phyloP scores from a whole-genome alignment of 2,797 vertebrate species.

The Neoniphon sammara region DNA sequence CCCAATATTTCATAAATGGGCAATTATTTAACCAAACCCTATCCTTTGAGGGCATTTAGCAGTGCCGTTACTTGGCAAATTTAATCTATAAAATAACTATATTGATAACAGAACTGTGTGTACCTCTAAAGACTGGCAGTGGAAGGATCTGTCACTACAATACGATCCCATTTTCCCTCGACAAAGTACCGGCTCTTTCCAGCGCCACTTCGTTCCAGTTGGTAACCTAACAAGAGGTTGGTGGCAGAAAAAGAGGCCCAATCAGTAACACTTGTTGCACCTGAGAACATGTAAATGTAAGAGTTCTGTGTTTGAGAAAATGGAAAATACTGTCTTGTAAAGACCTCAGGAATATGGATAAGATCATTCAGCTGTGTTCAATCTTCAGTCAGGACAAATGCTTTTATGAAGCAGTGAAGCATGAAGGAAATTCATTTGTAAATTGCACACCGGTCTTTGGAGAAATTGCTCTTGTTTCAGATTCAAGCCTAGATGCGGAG shows the following conservation, averaged over 20 bases:
- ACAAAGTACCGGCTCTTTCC: conserved; percentile 62
- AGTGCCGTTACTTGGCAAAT: neutral
- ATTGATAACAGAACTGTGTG: conserved; percentile 37
- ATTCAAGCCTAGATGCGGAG: conserved; percentile 60
- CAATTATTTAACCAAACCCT: too few species aligned
- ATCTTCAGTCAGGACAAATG: conserved; percentile 83
- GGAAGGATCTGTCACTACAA: conserved; percentile 59
- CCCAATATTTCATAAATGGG: too few species aligned
- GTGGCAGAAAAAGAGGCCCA: conserved; percentile 66
- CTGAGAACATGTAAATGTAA: conserved; percentile 82
- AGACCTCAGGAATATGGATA: conserved; percentile 82
- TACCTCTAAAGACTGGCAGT: conserved; percentile 28
- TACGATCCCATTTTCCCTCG: conserved; percentile 63
- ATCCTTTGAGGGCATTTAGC: neutral
- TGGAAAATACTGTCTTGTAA: conserved; percentile 78
- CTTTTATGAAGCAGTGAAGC: conserved; percentile 76
- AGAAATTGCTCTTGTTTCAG: conserved; percentile 64
- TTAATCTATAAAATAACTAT: conserved; percentile 1
- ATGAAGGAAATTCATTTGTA: conserved; percentile 83
- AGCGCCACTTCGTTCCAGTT: conserved; percentile 77
- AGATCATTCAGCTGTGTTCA: conserved; percentile 83
- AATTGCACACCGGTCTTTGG: conserved; percentile 76
- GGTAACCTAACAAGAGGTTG: conserved; percentile 79
- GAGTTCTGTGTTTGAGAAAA: conserved; percentile 75
- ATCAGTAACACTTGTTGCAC: conserved; percentile 84